A percentile compares a stretch with the other conserved stretches of the same genome.
These are phyloP conservation scores for Sebastes oblongus DNA, from an alignment of 2,797 vertebrate genomes.

Conservation along the genomic window DNA sequence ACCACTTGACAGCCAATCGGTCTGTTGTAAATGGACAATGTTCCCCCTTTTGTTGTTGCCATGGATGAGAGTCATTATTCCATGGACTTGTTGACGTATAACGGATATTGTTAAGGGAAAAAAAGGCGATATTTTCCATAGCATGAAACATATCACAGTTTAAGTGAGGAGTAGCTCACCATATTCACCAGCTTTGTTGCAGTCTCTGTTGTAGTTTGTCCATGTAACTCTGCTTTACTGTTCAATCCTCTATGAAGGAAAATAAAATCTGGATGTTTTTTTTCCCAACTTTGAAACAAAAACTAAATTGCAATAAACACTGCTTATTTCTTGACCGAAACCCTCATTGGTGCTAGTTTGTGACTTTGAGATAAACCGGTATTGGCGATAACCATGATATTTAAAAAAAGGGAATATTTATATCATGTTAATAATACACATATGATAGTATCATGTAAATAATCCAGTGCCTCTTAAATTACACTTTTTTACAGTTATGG, in stretches of 20 bases:
- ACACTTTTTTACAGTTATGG: too few relatives aligned
- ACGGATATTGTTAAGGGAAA: background rate
- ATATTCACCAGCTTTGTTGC: background rate
- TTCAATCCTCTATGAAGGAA: background rate
- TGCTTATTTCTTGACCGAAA: background rate
- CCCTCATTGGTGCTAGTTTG: background rate
- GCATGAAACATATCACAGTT: background rate
- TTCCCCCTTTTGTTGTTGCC: background rate
- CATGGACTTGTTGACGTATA: slow-evolving; percentile 5
- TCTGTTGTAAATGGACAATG: slow-evolving; percentile 25
- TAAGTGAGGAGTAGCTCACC: background rate
- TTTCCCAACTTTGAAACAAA: background rate
- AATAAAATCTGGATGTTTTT: background rate
- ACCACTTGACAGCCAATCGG: slow-evolving; percentile 27
- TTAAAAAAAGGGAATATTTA: too few relatives aligned
- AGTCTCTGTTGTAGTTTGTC: background rate
- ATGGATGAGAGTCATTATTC: slow-evolving; percentile 2
- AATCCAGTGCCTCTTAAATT: too few relatives aligned
- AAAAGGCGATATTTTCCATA: background rate
- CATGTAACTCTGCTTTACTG: background rate
- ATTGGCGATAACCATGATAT: too few relatives aligned
- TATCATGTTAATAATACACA: too few relatives aligned
- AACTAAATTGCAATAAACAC: background rate
- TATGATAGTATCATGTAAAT: too few relatives aligned
- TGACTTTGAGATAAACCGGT: background rate